Percentiles rank a stretch among this genome's conserved stretches.
phyloP scores from a whole-genome alignment of 2,797 vertebrate genomes.

The Cossypha caffra region DNA sequence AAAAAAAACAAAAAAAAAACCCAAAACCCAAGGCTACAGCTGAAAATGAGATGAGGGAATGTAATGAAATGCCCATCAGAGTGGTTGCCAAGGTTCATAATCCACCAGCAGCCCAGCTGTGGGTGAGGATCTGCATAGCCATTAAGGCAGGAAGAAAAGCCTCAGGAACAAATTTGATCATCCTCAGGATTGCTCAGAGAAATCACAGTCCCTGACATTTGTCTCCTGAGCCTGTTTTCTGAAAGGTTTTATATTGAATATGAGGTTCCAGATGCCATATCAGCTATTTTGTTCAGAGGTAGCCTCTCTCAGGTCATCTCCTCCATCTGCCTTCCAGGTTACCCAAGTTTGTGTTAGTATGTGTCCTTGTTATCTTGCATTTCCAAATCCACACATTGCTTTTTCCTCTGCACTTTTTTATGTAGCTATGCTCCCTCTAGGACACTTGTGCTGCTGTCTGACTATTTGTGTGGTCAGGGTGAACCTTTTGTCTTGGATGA shows the following conservation, averaged over 20 bases:
- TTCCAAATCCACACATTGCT: fast-evolving
- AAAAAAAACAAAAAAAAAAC: neutral
- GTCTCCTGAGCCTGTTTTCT: neutral
- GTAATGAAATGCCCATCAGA: neutral
- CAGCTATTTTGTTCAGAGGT: neutral
- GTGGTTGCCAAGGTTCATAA: neutral
- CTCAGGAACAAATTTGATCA: neutral
- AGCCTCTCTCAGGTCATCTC: neutral
- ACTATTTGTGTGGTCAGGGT: neutral
- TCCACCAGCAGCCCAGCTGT: neutral
- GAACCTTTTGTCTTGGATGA: neutral
- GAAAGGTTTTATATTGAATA: neutral
- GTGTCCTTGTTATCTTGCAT: neutral
- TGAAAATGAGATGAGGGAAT: neutral
- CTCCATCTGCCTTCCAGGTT: neutral
- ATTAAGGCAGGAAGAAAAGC: neutral
- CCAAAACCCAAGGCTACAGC: neutral
- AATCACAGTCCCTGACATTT: neutral
- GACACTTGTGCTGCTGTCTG: neutral
- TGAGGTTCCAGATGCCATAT: neutral
- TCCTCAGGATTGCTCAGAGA: neutral
- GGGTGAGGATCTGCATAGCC: neutral
- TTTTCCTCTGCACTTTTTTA: neutral
- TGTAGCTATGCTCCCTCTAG: neutral
- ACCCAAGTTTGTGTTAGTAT: neutral